Base-by-base conservation (phyloP, 2,797 vertebrate genomes). In the Valencia hispanica region DNA sequence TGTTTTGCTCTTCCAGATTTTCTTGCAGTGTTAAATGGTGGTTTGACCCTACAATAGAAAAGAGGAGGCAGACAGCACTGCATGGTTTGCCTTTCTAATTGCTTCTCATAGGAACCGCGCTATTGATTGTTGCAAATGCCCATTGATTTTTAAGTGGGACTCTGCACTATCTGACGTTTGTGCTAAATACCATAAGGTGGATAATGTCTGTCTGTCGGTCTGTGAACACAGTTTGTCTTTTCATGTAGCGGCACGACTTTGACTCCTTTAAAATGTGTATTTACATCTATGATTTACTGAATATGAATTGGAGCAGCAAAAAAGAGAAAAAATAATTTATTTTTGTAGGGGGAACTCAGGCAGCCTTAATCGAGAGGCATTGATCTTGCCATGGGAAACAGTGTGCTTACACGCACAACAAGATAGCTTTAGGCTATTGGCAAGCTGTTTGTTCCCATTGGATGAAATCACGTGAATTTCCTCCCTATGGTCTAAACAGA, bases 81-180 rank as follows among this genome's bases (percentile, higher is more conserved):
- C 83, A 79, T 85, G 39, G 87, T 92, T 92, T 93, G 87, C 85
- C 84, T 94, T 92, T 92, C 87, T 95, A 94, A 95, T 95, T 94
- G 92, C 91, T 93, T 87, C 90, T 92, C 90, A 94, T 90, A 92
- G 92, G 90, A 93, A 88, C 82, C 76, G 70, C 27, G 41, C 12
- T 76, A 95, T 95, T 88, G 94, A 95, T 94, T 89, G 82, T 84
- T 93, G 89, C 89, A 92, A 93, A 91, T 86, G 80, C 83, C 59
- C 80, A 94, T 94, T 88, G 92, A 95, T 95, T 93, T 90, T 87
- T 70, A 59, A 77, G 80, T 80, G 70, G 72, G 78, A 79, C 90
- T 82, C 84, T 84, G 77, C 79, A 75, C 87, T 81, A 66, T 90
- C 81, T 92, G 87, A 92, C 79, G 77, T 87, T 86, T 82, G 80